Evolutionary conservation across 2,888 invertebrate species (phyloP).

Genomic region (Platypus cylindrus): DNA sequence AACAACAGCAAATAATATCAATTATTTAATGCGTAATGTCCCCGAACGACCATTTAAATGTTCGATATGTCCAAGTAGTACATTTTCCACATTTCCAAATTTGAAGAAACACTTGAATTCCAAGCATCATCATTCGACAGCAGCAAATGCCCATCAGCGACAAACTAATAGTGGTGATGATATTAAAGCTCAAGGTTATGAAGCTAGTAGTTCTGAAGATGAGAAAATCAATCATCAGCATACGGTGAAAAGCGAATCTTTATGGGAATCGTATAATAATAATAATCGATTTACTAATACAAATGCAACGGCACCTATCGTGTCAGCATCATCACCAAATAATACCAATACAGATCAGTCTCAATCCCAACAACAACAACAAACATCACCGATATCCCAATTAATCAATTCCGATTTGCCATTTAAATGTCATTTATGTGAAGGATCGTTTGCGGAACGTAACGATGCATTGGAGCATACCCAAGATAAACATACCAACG

Average conservation of each 20-base stretch:
- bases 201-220: conserved; percentile 35
- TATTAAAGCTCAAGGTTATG: conserved; percentile 34
- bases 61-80: conserved; percentile 67
- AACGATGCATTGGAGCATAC: conserved; percentile 73
- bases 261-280: conserved; percentile 25
- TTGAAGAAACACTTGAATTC: conserved; percentile 65
- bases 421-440: conserved; percentile 89
- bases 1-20: conserved; percentile 30
- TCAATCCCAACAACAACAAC: conserved; percentile 27
- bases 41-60: conserved; percentile 71
- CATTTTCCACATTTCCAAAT: conserved; percentile 67
- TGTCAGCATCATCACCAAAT: too few relatives aligned
- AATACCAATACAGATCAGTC: too few relatives aligned
- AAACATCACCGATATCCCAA: conserved; percentile 16
- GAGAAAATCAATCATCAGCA: conserved; percentile 31
- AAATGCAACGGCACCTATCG: background rate
- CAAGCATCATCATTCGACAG: conserved; percentile 55
- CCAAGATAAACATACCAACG: conserved; percentile 57
- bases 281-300: conserved; percentile 20
- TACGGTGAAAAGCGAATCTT: conserved; percentile 21
- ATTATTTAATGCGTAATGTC: conserved; percentile 48
- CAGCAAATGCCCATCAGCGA: too few relatives aligned
- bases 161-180: too few relatives aligned
- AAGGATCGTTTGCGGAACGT: conserved; percentile 69
- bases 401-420: conserved; percentile 51